phyloP scores from a whole-genome alignment of 2,113 vertebrate species.

The Micronycteris hirsuta region DNA sequence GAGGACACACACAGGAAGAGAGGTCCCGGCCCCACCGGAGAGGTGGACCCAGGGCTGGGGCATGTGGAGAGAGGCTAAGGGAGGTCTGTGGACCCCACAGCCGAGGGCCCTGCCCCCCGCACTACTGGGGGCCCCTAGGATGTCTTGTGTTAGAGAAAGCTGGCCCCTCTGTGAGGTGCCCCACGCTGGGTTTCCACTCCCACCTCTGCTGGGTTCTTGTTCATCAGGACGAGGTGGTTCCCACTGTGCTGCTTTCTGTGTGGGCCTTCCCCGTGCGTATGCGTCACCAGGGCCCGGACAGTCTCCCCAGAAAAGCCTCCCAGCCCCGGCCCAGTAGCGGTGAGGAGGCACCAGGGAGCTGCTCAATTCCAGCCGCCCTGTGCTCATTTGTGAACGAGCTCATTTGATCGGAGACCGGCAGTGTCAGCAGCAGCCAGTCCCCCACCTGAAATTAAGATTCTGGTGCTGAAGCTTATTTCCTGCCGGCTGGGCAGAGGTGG shows the following conservation, averaged over 20 bases:
- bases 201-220: neutral
- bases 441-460: neutral
- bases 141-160: neutral
- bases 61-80: neutral
- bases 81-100: neutral
- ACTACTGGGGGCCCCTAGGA: neutral
- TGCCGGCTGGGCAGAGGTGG: neutral
- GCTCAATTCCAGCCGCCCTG: fast-evolving
- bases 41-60: neutral
- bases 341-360: neutral
- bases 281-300: neutral
- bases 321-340: neutral
- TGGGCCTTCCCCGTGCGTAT: fast-evolving
- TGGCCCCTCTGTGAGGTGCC: neutral
- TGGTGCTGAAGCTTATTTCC: neutral
- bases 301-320: neutral
- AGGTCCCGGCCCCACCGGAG: neutral
- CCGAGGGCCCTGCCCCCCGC: neutral
- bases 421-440: no score
- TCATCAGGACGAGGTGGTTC: neutral
- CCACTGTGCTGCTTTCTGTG: neutral
- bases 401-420: fast-evolving
- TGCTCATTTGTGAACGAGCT: neutral
- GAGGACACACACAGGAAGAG: neutral
- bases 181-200: neutral